phyloP scores from a whole-genome alignment of 2,888 invertebrate species.

The Imbricaverruca yamaguchii region DNA sequence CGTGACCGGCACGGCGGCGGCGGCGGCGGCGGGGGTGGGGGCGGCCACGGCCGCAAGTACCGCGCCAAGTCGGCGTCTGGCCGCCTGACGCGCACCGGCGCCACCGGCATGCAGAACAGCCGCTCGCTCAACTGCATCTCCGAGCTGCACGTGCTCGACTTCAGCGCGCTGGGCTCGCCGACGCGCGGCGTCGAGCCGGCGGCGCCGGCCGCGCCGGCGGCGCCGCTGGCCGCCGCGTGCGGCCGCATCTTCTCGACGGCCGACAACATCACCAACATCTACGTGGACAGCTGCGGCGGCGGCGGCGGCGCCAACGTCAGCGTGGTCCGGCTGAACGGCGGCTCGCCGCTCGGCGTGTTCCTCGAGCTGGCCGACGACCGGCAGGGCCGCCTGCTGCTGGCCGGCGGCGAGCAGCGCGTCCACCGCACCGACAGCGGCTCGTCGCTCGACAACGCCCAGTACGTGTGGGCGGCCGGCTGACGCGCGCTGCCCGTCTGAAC shows the following conservation, averaged over 20 bases:
- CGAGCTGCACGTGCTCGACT: conserved; percentile 16
- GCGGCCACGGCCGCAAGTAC: conserved; percentile 8
- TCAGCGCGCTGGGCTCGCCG: background rate
- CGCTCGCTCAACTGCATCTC: conserved; percentile 32
- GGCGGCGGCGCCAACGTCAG: background rate
- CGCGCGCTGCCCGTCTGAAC: background rate
- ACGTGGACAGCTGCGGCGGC: background rate
- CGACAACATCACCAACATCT: conserved; percentile 14
- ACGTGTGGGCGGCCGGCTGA: conserved; percentile 16
- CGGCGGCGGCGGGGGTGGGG: background rate
- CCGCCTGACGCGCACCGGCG: conserved; percentile 29
- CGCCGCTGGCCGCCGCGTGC: background rate
- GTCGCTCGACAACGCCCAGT: background rate
- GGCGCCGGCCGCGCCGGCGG: background rate
- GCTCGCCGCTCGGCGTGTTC: conserved; percentile 9
- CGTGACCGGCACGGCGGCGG: background rate
- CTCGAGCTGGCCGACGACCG: conserved; percentile 2
- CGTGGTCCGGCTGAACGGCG: background rate
- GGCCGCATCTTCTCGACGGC: background rate
- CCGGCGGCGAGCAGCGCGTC: background rate
- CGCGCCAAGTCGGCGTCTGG: conserved; percentile 10
- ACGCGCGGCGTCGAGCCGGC: too few relatives aligned
- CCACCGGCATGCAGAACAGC: conserved; percentile 32
- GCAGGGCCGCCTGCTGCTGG: conserved; percentile 8
- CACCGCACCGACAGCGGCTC: background rate